Percentiles rank a stretch among this genome's conserved stretches.
Evolutionary conservation across 2,888 invertebrate genomes (phyloP).

Genomic region (Parascotia fuliginaria): DNA sequence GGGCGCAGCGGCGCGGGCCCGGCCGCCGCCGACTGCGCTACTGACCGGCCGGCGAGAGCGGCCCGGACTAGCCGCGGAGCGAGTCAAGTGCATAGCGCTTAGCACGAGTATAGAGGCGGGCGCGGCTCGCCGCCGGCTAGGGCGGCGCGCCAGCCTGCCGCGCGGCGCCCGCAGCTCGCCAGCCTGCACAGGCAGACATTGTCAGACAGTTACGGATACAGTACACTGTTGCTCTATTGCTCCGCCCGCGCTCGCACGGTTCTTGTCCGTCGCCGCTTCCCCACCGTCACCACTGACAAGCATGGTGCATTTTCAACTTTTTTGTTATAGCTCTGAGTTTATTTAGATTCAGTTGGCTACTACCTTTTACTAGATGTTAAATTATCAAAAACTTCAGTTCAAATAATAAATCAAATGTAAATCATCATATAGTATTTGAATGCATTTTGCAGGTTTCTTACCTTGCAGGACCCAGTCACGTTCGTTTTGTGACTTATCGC

Average conservation of each 20-base stretch:
- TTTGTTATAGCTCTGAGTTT: conserved; percentile 30
- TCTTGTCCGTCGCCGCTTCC: conserved; percentile 77
- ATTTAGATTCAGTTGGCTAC: conserved; percentile 22
- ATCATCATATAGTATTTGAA: conserved; percentile 31
- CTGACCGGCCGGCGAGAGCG: conserved; percentile 69
- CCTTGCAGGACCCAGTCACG: conserved; percentile 96
- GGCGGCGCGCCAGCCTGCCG: conserved; percentile 53
- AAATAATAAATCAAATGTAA: conserved; percentile 49
- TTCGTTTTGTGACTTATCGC: conserved; percentile 97
- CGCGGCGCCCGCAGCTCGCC: conserved; percentile 72
- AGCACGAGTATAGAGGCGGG: conserved; percentile 73
- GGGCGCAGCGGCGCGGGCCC: conserved; percentile 41
- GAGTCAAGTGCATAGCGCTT: conserved; percentile 71
- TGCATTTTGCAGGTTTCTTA: conserved; percentile 62
- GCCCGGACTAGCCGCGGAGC: conserved; percentile 79
- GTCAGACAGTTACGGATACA: conserved; percentile 51
- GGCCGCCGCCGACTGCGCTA: conserved; percentile 40
- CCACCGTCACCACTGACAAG: no score
- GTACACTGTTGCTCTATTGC: conserved; percentile 2
- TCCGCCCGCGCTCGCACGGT: background rate
- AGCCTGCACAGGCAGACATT: conserved; percentile 83
- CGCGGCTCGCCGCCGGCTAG: conserved; percentile 50
- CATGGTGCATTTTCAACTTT: conserved; percentile 33
- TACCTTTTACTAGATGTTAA: conserved; percentile 25
- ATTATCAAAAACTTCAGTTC: conserved; percentile 28